Evolutionary conservation across 2,888 invertebrate species (phyloP).

Genomic region (Ceraclea dissimilis): DNA sequence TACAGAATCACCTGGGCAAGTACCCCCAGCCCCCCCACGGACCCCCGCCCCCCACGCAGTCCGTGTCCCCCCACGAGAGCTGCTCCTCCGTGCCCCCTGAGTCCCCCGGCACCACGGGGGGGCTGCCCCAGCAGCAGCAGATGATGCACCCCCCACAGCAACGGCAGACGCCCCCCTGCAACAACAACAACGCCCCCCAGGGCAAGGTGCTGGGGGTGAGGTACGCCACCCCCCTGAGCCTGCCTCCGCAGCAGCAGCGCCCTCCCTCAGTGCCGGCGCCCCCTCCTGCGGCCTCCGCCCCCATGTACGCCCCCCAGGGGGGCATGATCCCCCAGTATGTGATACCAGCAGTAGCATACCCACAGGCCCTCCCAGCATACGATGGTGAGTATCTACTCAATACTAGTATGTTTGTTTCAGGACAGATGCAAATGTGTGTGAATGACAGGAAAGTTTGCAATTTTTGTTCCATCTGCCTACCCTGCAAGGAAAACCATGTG

Average conservation of each 20-base stretch:
- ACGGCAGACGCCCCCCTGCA: background rate
- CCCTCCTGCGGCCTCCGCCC: background rate
- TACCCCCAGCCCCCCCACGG: constrained; percentile 1
- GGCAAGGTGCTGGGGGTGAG: background rate
- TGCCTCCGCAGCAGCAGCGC: constrained; percentile 3
- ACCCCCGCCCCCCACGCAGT: constrained; percentile 2
- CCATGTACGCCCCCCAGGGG: background rate
- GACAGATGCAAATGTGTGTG: background rate
- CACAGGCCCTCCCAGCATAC: constrained; percentile 21
- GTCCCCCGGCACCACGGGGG: constrained; percentile 4
- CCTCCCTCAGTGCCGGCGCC: background rate
- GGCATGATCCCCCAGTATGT: constrained; percentile 9
- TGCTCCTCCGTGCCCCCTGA: constrained; percentile 19
- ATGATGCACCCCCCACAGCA: background rate
- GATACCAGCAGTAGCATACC: constrained; percentile 15
- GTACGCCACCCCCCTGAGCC: background rate
- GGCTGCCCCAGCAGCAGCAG: background rate
- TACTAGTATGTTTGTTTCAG: too few relatives aligned
- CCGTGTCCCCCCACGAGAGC: constrained; percentile 16
- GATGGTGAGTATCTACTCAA: constrained; percentile 19
- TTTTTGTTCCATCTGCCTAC: too few relatives aligned
- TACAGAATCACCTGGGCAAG: background rate
- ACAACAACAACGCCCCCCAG: background rate
- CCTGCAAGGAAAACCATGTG: background rate
- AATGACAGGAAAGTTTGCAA: too few relatives aligned